Evolutionary conservation across 30 jellyfish, hydroid and myxozoan species (phyloP), one percentile per base, ranked within the genome.

Genomic region (Aurelia sp.): DNA sequence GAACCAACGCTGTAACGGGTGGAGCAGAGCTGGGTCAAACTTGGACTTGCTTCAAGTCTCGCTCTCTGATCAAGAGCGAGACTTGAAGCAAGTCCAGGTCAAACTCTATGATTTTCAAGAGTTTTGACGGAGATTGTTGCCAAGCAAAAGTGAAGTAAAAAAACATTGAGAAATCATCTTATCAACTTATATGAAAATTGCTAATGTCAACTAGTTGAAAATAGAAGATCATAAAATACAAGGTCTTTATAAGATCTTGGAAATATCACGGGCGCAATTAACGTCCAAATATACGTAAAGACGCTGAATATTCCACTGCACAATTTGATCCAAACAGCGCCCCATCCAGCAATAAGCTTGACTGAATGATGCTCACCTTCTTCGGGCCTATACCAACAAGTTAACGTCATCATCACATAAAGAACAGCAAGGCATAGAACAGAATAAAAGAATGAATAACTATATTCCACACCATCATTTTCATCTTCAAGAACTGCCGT

Each of bases 301-400:
- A 89, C 98, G 66, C 99, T 92, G 79, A 91, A 95, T 19, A 91
- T 89, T 11, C 98, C 97, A 65, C 98, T 86, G 85, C 97, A 86
- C 17, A 95, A 78, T 86, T 90, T 95, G 62, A 95, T 90, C 99
- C 99, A 95, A 52, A 95, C 88, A 17, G 99, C 93, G 58, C 99
- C 99, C 97, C 99, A 94, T 0, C 97, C 97, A 13, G 99, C 95
- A 9, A 89, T 94, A 15, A 94, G 72, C 79, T 94, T 89, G 4
- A 89, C 97, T 3, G 96, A 83, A 30, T 68, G 74, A 82, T 93
- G 93, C 66, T 93, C 97, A 30, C 92, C 98, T 72, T 93, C 98
- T 71, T 93, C 98, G 27, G 98, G 98, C 40, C 98, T 44, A 66
- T 90, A 90, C 99, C 99, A 95, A 30, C 90, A 81, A 6, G 98